A percentile compares a stretch with the other conserved stretches of the same genome.
Conservation (phyloP, 2,797 vertebrate species). For the Hippocampus kuda region DNA sequence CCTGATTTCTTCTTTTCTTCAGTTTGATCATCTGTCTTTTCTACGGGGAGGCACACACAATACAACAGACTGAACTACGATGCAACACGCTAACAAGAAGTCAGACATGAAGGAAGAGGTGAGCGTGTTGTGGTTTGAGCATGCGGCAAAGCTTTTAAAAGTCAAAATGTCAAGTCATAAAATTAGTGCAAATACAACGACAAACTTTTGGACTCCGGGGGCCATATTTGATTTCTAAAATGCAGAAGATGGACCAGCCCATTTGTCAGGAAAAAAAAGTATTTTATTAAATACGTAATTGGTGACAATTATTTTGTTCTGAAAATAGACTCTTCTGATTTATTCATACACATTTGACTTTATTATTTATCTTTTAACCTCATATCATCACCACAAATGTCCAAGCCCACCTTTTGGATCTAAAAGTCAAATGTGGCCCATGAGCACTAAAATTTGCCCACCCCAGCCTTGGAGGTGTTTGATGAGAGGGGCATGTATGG, state of each 20-base stretch:
- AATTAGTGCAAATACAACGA: neutral
- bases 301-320: too few relatives aligned
- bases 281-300: too few relatives aligned
- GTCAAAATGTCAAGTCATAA: neutral
- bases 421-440: neutral
- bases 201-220: neutral
- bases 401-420: neutral
- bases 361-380: neutral
- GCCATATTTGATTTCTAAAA: too few relatives aligned
- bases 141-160: conserved; percentile 13
- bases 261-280: too few relatives aligned
- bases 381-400: neutral
- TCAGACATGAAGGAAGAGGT: neutral
- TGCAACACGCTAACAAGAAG: neutral
- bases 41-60: conserved; percentile 32
- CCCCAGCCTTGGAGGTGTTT: neutral
- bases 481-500: neutral
- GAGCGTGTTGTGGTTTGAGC: neutral
- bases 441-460: neutral
- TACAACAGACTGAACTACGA: neutral
- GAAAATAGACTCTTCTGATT: too few relatives aligned
- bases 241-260: too few relatives aligned
- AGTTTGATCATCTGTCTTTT: conserved; percentile 43
- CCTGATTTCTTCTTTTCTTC: conserved; percentile 66
- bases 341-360: too few relatives aligned